Evolutionary conservation across 2,888 invertebrate genomes (phyloP).

Genomic region (Sphaerophoria rueppellii): DNA sequence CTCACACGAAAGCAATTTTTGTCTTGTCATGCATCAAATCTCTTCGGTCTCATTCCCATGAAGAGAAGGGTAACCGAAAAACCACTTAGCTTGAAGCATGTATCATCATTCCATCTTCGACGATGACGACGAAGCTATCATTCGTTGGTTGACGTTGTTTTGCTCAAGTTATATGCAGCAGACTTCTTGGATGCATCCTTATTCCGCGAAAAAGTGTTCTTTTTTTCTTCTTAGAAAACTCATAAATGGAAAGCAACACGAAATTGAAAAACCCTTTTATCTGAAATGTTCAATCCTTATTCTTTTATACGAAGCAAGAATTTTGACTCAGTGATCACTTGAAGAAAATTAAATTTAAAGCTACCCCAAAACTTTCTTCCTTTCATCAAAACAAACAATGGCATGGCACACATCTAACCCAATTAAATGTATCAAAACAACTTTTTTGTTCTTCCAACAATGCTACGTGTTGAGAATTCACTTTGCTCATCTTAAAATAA

Average conservation of each 20-base stretch:
- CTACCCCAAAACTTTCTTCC: no score
- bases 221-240: background rate
- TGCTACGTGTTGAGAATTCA: no score
- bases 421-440: no score
- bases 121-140: no score
- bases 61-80: constrained; percentile 35
- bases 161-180: background rate
- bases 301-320: background rate
- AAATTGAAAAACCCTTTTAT: background rate
- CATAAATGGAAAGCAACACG: constrained; percentile 24
- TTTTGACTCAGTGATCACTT: no score
- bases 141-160: background rate
- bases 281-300: background rate
- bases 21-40: background rate
- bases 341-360: no score
- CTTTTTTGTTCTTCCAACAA: no score
- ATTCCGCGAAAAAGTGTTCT: background rate
- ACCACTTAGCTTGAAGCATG: constrained; percentile 21
- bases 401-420: no score
- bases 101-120: background rate
- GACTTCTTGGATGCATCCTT: background rate
- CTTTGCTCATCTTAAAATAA: no score
- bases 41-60: constrained; percentile 15
- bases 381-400: no score
- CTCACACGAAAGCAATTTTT: background rate